These are phyloP conservation scores for Catamblyrhynchus diadema DNA, from an alignment of 2,797 vertebrate genomes.

Conservation along the genomic window DNA sequence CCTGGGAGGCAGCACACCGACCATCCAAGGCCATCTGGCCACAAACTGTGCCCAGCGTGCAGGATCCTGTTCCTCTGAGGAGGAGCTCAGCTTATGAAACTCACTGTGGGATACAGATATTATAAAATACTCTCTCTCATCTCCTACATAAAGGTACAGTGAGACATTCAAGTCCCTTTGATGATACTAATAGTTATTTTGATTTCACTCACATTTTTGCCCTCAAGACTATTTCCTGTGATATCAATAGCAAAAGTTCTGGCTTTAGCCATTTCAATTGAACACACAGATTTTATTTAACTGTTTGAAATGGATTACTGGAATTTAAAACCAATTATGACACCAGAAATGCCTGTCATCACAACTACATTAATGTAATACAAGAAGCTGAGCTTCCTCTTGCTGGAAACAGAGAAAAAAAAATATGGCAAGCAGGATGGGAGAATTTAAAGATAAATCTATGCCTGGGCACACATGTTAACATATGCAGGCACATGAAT, in stretches of 20 bases:
- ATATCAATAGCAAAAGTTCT: conserved; percentile 66
- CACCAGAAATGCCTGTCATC: conserved; percentile 72
- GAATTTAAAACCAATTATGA: conserved; percentile 76
- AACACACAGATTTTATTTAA: conserved; percentile 65
- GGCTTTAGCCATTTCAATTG: conserved; percentile 67
- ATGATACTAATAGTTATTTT: conserved; percentile 68
- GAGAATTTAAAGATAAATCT: not conserved
- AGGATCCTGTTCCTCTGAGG: not conserved
- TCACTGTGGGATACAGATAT: not conserved
- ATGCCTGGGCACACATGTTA: not conserved
- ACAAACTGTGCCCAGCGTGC: not conserved
- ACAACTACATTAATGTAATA: conserved; percentile 70
- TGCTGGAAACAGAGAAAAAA: conserved; percentile 25
- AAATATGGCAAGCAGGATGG: conserved; percentile 23
- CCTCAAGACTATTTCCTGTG: conserved; percentile 66
- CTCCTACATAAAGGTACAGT: conserved; percentile 19
- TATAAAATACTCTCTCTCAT: conserved; percentile 24
- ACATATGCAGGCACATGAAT: not conserved
- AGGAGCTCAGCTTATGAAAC: not conserved
- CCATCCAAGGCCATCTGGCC: not conserved
- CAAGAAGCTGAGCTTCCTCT: conserved; percentile 58
- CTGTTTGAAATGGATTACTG: conserved; percentile 69
- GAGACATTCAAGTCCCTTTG: conserved; percentile 53
- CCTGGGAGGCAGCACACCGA: not conserved
- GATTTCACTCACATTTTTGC: conserved; percentile 66